Conservation (phyloP, 2,113 vertebrate species). For the Eonycteris spelaea region DNA sequence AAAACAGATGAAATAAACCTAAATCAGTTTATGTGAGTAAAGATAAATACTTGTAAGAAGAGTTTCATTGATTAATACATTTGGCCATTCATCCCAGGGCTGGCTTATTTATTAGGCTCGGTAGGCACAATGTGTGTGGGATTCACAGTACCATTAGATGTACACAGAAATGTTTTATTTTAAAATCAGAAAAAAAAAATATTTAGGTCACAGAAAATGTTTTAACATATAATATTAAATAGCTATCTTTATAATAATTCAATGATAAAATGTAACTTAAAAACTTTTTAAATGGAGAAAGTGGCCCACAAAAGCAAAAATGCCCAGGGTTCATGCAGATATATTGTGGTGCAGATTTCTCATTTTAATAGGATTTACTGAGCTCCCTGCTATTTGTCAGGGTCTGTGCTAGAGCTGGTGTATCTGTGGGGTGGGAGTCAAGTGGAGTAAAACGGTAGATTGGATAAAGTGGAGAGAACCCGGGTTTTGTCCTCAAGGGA, state of each 20-base stretch:
- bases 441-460: neutral
- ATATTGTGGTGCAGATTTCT: neutral
- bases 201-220: neutral
- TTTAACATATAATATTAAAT: neutral
- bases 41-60: constrained; percentile 12
- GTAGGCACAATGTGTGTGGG: neutral
- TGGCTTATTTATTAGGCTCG: neutral
- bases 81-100: neutral
- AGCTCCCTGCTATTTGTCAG: neutral
- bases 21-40: constrained; percentile 16
- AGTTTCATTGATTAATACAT: constrained; percentile 16
- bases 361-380: neutral
- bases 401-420: neutral
- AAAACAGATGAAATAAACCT: constrained; percentile 46
- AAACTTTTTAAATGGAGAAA: neutral
- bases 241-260: neutral
- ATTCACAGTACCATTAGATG: neutral
- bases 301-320: neutral
- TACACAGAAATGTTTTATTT: neutral
- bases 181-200: neutral
- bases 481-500: neutral
- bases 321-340: neutral
- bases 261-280: neutral
- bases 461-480: neutral
- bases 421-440: accelerated